These are phyloP conservation scores for Solea solea DNA, from an alignment of 2,113 vertebrate species.

Conservation along the genomic window DNA sequence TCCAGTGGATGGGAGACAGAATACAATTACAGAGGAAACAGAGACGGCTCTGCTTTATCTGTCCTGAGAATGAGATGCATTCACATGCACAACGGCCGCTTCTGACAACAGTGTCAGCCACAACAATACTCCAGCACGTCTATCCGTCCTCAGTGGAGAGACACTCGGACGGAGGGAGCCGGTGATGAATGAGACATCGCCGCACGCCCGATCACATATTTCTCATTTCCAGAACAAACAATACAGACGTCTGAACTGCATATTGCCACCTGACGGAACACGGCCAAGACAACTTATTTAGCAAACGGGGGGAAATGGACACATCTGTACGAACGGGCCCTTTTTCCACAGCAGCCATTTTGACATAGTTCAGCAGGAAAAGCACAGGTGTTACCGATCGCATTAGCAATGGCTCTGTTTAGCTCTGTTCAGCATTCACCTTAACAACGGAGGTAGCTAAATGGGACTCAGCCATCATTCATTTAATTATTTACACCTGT, in stretches of 20 bases:
- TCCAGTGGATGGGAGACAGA: slow-evolving; percentile 34
- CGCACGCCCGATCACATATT: slow-evolving; percentile 56
- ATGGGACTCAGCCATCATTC: too few relatives aligned
- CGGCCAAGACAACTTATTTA: slow-evolving; percentile 15
- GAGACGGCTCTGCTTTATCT: slow-evolving; percentile 50
- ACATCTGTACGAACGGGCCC: background rate
- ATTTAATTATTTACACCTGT: too few relatives aligned
- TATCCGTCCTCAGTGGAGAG: slow-evolving; percentile 57
- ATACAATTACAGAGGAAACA: slow-evolving; percentile 57
- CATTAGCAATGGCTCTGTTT: too few relatives aligned
- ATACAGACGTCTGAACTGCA: slow-evolving; percentile 61
- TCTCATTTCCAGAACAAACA: slow-evolving; percentile 73
- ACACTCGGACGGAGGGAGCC: slow-evolving; percentile 50
- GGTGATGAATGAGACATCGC: slow-evolving; percentile 67
- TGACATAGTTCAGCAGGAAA: too few relatives aligned
- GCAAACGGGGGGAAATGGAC: slow-evolving; percentile 12
- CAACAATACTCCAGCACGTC: slow-evolving; percentile 55
- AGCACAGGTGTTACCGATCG: too few relatives aligned
- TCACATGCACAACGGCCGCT: slow-evolving; percentile 51
- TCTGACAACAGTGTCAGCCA: slow-evolving; percentile 59
- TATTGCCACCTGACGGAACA: slow-evolving; percentile 24
- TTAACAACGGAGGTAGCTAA: too few relatives aligned
- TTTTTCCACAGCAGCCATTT: too few relatives aligned
- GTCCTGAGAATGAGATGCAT: slow-evolving; percentile 45
- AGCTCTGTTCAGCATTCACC: too few relatives aligned